Conservation (phyloP, 1,140 invertebrate species). For the Polyergus mexicanus region DNA sequence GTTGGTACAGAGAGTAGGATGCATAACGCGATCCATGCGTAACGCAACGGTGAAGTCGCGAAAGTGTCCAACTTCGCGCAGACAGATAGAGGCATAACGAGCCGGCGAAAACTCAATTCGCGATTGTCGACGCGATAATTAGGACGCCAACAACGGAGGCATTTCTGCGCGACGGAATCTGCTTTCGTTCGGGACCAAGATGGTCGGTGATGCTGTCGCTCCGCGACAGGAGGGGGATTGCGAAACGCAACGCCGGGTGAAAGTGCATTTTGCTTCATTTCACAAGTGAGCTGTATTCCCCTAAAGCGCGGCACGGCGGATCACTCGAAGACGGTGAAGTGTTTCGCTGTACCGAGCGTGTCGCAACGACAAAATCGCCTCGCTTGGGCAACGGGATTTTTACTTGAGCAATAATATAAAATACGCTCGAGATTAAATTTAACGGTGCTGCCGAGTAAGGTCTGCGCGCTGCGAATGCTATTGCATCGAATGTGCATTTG, state of each 20-base stretch:
- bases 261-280: slow-evolving; percentile 79
- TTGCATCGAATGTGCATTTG: neutral
- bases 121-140: slow-evolving; percentile 17
- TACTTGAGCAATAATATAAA: slow-evolving; percentile 57
- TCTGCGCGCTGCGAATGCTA: neutral
- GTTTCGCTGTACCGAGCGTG: slow-evolving; percentile 65
- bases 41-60: slow-evolving; percentile 25
- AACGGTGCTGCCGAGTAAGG: neutral
- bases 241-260: slow-evolving; percentile 74
- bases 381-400: slow-evolving; percentile 64
- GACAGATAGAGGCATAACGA: neutral
- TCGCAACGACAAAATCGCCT: slow-evolving; percentile 63
- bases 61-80: slow-evolving; percentile 24
- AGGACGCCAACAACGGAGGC: slow-evolving; percentile 16
- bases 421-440: slow-evolving; percentile 37
- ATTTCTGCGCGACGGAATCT: slow-evolving; percentile 33
- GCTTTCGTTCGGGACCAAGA: slow-evolving; percentile 44
- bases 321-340: slow-evolving; percentile 46
- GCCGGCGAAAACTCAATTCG: slow-evolving; percentile 39
- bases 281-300: slow-evolving; percentile 64
- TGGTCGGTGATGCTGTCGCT: slow-evolving; percentile 6
- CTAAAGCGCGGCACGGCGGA: slow-evolving; percentile 45
- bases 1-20: slow-evolving; percentile 4
- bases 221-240: slow-evolving; percentile 42
- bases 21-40: neutral